Base-by-base conservation (phyloP, 1,140 invertebrate genomes). In the Diachasma alloeum region DNA sequence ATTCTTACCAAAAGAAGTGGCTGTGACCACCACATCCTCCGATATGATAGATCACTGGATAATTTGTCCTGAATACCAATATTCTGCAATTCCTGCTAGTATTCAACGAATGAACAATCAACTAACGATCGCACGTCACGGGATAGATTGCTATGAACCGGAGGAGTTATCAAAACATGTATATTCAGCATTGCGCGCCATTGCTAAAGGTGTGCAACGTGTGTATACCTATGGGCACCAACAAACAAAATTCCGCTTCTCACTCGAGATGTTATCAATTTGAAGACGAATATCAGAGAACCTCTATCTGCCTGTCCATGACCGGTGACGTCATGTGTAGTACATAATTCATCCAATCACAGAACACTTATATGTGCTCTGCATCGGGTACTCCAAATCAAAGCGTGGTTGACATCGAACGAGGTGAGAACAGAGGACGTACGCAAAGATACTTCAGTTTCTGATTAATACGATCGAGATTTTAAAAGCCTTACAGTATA, bases 1-100 rank as follows among this genome's bases (percentile, higher is more conserved):
- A 4, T 74, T 74, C 46, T 15, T 74, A 67, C 73, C 73, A 22
- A 74, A 74, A 74, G 73, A 74, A 44, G 22, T 74, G 8, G 73
- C 56, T 9, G 26, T 76, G 24, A 37, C 19, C 1, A 11, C 13
- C 15, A 37, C 46, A 17, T 19, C 11, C 13, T 15, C 36, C 13
- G 31, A 42, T 44, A 44, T 42, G 17, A 44, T 42, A 15, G 36
- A 15, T 0, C 39, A 46, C 17, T 70, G 68, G 68, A 19, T 70
- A 19, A 42, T n/a, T n/a, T n/a, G n/a, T n/a, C n/a, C n/a, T n/a
- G n/a, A n/a, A n/a, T n/a, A n/a, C n/a, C n/a, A n/a, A 24, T 1
- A 19, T 24, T 19, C 68, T 19, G 8, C 17, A 42, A 46, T 70
- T 70, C 46, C 24, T 44, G 0, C 46, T 17, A 22, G 19, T n/a